Base-by-base conservation (phyloP, 2,888 invertebrate species). In the Clistopyga incitator region DNA sequence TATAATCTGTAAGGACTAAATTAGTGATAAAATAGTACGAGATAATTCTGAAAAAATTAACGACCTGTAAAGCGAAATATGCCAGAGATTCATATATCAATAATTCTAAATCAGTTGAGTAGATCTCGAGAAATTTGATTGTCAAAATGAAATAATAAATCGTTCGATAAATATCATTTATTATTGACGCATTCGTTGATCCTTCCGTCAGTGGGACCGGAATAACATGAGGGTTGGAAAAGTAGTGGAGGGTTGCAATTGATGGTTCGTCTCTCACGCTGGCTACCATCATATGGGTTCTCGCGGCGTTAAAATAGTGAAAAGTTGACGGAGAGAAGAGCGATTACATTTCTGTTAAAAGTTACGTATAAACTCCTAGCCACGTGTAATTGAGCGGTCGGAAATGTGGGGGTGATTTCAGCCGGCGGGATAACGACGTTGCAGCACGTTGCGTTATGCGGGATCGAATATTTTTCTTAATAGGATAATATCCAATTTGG, bases 221-320 rank as follows among this genome's bases (percentile, higher is more conserved):
- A 71, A 76, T 59, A 45, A 42, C 68, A 83, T 78, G 83, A 80
- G 83, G 80, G 83, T 80, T 54, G 71, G 61, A 47, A 59, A 80
- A 77, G 64, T 56, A 29, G 25, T 20, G 20, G 72, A 67, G 72
- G 77, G 76, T 80, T 71, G 77, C 20, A 59, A 71, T 67, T 67
- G 56, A 65, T 71, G 34, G 70, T 23, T 64, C 29, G 65, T 54
- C 76, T 23, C 25, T 45, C 68, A 71, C 81, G 70, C 50, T 11
- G 20, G 18, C 68, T 20, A 83, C 67, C 72, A 80, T 76, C 75
- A 71, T 61, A 72, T 72, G 76, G 76, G 56, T 59, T 78, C 18
- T n/a, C 20, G 59, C 67, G 18, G 23, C 38, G 59, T 78, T 71
- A 25, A 52, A 74, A 76, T 20, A 18, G 65, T 75, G 67, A 77